Evolutionary conservation across 2,888 invertebrate species (phyloP).

Genomic region (Orchestes rusci): DNA sequence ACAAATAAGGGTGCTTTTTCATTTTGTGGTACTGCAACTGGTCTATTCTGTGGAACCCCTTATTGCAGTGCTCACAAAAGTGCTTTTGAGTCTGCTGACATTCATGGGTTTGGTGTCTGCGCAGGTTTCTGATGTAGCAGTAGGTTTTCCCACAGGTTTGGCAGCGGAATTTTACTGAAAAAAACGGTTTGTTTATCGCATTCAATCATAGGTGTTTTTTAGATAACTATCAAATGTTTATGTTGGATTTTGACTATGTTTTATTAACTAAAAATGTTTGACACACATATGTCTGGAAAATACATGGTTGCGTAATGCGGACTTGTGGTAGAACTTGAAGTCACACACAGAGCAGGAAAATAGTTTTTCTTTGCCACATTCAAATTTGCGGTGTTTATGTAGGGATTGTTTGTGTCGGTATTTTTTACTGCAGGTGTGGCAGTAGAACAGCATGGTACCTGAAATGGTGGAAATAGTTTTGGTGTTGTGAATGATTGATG

Average conservation of each 20-base stretch:
- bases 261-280: not conserved
- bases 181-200: too few species aligned
- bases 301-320: not conserved
- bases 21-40: too few species aligned
- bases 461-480: too few species aligned
- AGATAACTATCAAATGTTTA: too few species aligned
- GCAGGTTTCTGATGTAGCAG: conserved; percentile 30
- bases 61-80: not conserved
- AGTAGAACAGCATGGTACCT: too few species aligned
- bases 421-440: not conserved
- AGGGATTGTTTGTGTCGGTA: conserved; percentile 1
- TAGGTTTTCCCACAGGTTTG: conserved; percentile 29
- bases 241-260: too few species aligned
- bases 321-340: not conserved
- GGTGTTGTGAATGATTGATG: too few species aligned
- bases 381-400: conserved; percentile 1
- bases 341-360: not conserved
- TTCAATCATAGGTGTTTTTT: too few species aligned
- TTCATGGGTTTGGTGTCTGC: conserved; percentile 34
- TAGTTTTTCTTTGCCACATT: conserved; percentile 2
- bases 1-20: too few species aligned
- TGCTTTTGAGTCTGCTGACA: conserved; percentile 18
- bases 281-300: not conserved
- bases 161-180: too few species aligned
- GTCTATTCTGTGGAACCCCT: too few species aligned